phyloP scores from a whole-genome alignment of 2,888 invertebrate species.

The Cryptosula pallasiana region DNA sequence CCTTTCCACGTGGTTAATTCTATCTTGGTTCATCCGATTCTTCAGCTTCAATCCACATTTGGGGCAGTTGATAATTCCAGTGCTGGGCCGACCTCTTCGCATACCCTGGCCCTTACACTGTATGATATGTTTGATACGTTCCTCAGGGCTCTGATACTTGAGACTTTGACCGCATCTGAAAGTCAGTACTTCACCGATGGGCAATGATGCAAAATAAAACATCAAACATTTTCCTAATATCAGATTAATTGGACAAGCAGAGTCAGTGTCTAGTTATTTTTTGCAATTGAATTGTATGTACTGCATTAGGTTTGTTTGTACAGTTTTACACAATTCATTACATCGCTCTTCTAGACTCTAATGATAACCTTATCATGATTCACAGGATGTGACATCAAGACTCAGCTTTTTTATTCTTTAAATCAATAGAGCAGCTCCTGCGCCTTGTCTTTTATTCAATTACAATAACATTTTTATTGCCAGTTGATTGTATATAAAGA shows the following conservation, averaged over 20 bases:
- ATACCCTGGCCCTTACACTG: constrained; percentile 20
- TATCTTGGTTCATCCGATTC: constrained; percentile 21
- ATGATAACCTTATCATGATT: not conserved
- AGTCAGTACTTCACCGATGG: not conserved
- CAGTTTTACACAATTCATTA: not conserved
- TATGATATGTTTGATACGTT: constrained; percentile 1
- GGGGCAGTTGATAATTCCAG: constrained; percentile 18
- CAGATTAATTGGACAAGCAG: not conserved
- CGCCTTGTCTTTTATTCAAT: constrained; percentile 11
- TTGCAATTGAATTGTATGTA: not conserved
- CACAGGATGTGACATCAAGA: constrained; percentile 21
- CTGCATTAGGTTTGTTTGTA: constrained; percentile 2
- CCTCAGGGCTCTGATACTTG: not conserved
- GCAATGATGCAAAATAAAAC: not conserved
- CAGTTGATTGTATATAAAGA: constrained; percentile 22
- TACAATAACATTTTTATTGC: constrained; percentile 24
- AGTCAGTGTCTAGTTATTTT: constrained; percentile 23
- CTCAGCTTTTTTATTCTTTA: constrained; percentile 15
- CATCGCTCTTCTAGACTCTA: not conserved
- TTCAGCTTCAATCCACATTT: constrained; percentile 9
- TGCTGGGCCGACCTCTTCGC: not conserved
- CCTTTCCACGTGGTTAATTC: constrained; percentile 18
- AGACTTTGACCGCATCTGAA: constrained; percentile 11
- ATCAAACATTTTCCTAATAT: not conserved
- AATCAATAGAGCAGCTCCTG: constrained; percentile 6